Base-by-base conservation (phyloP, 2,113 vertebrate genomes). In the Lophura nycthemera region DNA sequence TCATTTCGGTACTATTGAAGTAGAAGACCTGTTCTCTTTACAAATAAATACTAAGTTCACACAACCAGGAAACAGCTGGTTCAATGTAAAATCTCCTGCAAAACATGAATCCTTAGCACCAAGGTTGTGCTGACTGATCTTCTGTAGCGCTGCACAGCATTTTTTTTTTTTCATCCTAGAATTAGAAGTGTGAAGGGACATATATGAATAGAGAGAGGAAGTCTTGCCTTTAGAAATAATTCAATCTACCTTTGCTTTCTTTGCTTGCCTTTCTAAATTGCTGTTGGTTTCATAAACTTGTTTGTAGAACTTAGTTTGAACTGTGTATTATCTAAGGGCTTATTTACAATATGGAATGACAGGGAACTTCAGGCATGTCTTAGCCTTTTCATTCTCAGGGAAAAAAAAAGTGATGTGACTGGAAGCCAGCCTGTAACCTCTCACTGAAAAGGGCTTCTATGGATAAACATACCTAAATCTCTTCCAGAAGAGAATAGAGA, bases 1-100 rank as follows among this genome's bases (percentile, higher is more conserved):
- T 95, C 14, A 24, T 72, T 91, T 85, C 84, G 27, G 27, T 65
- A 43, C 67, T 72, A 75, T 34, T 61, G 71, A 89, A 36, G 50
- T 64, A 73, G 42, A 86, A 81, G 80, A 30, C 25, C 25, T 13
- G 11, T 5, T 83, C 18, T 75, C 56, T 20, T 78, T 89, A 67
- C 19, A 38, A 57, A 42, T 34, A 60, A 10, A 6, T 71, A 14
- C 3, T 45, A 75, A 71, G 14, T 57, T 30, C 47, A 38, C 7
- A 32, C 72, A 88, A 77, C n/a, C 7, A n/a, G 81, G 75, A 15
- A 43, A 72, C 7, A 79, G 38, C 19, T 11, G 73, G 27, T 50
- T 0, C 0, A 34, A 82, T 86, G 34, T 47, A 72, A 72, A 81
- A 78, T 22, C 74, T 79, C 4, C 4, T 83, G 52, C 60, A 86